A percentile compares a stretch with the other conserved stretches of the same genome.
Evolutionary conservation across 2,113 vertebrate genomes (phyloP).

Genomic region (human (Homo sapiens)): GRCh38 chr4:57463001-57463500

Average conservation of each 20-base stretch:
- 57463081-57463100: slow-evolving; percentile 64
- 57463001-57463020: slow-evolving; percentile 56
- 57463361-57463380: neutral
- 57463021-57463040: slow-evolving; percentile 58
- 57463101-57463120: slow-evolving; percentile 74
- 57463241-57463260: neutral
- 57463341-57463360: neutral
- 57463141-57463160: slow-evolving; percentile 55
- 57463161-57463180: slow-evolving; percentile 42
- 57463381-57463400: neutral
- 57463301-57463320: neutral
- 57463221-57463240: neutral
- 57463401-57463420: neutral
- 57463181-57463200: neutral
- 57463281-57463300: neutral
- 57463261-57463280: neutral
- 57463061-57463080: slow-evolving; percentile 72
- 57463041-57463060: slow-evolving; percentile 66
- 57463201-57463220: neutral
- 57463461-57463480: neutral
- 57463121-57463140: slow-evolving; percentile 48
- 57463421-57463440: neutral
- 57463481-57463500: neutral
- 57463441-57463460: neutral
- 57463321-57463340: slow-evolving; percentile 2